Evolutionary conservation across 2,113 vertebrate genomes (phyloP), one percentile per base, ranked within the genome.

Genomic region (Lepus americanus): DNA sequence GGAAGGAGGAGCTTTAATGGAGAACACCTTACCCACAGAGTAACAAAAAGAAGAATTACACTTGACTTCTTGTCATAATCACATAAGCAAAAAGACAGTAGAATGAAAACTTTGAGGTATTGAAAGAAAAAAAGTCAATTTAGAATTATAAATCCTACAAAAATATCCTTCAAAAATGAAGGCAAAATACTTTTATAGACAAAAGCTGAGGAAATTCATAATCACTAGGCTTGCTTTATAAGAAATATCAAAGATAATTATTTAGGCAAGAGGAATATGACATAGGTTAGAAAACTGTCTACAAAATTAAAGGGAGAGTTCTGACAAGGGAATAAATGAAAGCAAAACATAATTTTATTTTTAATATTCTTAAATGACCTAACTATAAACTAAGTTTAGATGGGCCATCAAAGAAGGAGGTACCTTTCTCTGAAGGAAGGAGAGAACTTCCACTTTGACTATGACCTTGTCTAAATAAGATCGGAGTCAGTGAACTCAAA

Each of bases 41-140:
- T 80, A 89, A 92, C 29, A 66, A 86, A 29, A 33, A 94, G 33
- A 90, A 96, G 6, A 94, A 92, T 89, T 92, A 63, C 33, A 64
- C 2, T 36, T 72, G 17, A 66, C 27, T 81, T 87, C 7, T 76
- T 80, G 8, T 53, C 44, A 88, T 70, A 96, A 61, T 14, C 9
- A 83, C 6, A 88, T 23, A 78, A 77, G 17, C 31, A 81, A 93
- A 67, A 74, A 59, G 22, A 51, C 7, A 80, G 20, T 73, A 33
- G 11, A 79, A 73, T 59, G 3, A 89, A 93, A 86, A 1, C 4
- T 85, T 83, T 85, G 82, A 87, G 74, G 10, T 69, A 51, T 27
- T 67, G 6, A 81, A 84, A 53, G n/a, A 61, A 31, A 73, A 67
- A 74, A 29, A 25, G 31, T 8, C 61, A 87, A 82, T 55, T 16